Evolutionary conservation across 2,113 vertebrate genomes (phyloP).

Genomic region (Nymphicus hollandicus): DNA sequence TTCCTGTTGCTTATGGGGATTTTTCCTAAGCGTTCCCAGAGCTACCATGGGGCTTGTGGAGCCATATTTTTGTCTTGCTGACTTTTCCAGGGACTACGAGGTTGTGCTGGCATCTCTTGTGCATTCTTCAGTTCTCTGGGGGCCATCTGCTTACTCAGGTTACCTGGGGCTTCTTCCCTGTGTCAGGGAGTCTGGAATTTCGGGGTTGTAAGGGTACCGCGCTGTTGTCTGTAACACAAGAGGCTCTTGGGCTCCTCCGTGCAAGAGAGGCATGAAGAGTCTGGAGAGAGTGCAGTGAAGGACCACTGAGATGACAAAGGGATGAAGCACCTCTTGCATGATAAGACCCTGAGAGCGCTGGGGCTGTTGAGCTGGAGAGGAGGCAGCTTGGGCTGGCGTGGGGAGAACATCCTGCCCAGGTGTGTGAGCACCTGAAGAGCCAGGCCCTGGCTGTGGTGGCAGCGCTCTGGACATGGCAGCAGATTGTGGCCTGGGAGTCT

Average conservation of each 20-base stretch:
- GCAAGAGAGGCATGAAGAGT: not conserved
- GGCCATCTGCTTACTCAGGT: not conserved
- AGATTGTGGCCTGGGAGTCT: not conserved
- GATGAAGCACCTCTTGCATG: not conserved
- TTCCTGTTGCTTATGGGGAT: not conserved
- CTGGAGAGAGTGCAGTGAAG: not conserved
- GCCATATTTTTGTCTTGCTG: not conserved
- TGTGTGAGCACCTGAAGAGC: not conserved
- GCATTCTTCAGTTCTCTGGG: not conserved
- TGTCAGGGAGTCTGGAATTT: not conserved
- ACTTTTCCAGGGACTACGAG: not conserved
- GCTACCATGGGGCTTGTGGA: not conserved
- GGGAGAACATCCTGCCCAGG: not conserved
- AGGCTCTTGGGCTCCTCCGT: not conserved
- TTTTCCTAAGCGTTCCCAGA: not conserved
- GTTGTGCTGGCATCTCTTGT: not conserved
- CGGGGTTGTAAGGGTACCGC: not conserved
- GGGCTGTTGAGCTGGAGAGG: not conserved
- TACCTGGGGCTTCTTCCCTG: not conserved
- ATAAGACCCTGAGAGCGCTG: not conserved
- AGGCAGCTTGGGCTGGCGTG: rapidly evolving
- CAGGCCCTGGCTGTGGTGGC: not conserved
- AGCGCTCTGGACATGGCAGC: not conserved
- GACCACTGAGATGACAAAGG: rapidly evolving
- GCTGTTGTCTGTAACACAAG: not conserved